Conservation (phyloP, 2,888 invertebrate species). For the Dasysyrphus albostriatus region DNA sequence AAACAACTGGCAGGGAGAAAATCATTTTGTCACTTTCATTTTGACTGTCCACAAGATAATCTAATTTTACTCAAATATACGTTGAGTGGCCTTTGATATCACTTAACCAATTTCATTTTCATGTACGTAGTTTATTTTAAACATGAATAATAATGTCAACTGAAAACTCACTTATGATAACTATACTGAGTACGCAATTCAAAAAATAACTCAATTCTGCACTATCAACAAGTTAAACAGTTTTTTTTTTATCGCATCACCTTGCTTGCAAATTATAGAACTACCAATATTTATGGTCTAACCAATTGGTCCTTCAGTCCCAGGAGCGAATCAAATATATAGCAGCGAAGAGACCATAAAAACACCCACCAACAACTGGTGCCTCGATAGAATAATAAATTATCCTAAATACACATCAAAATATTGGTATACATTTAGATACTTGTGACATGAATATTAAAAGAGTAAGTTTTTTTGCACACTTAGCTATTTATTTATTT, state of each 20-base stretch:
- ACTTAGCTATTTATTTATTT: not conserved
- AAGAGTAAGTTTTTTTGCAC: not conserved
- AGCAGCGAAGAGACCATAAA: slow-evolving; percentile 15
- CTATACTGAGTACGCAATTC: not conserved
- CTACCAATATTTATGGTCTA: slow-evolving; percentile 34
- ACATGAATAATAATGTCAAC: slow-evolving; percentile 3
- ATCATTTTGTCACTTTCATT: slow-evolving; percentile 22
- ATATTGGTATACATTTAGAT: not conserved
- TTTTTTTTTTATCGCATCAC: slow-evolving; percentile 20
- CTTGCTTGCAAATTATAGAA: slow-evolving; percentile 7
- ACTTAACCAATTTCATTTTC: slow-evolving; percentile 31
- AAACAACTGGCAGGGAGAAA: not conserved
- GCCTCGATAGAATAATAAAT: slow-evolving; percentile 5
- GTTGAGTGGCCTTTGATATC: slow-evolving; percentile 40
- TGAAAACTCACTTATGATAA: slow-evolving; percentile 12
- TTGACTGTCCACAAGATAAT: slow-evolving; percentile 46
- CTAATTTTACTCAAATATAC: slow-evolving; percentile 38
- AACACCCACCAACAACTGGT: slow-evolving; percentile 14
- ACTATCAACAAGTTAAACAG: slow-evolving; percentile 58
- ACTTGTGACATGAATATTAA: not conserved
- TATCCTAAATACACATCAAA: slow-evolving; percentile 17
- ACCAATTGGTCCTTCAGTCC: slow-evolving; percentile 30
- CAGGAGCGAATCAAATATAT: slow-evolving; percentile 34
- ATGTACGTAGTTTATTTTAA: not conserved
- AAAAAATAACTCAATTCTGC: slow-evolving; percentile 5